A percentile compares a stretch with the other conserved stretches of the same genome.
Conservation (phyloP, 2,797 vertebrate genomes). For the Tachyglossus aculeatus region DNA sequence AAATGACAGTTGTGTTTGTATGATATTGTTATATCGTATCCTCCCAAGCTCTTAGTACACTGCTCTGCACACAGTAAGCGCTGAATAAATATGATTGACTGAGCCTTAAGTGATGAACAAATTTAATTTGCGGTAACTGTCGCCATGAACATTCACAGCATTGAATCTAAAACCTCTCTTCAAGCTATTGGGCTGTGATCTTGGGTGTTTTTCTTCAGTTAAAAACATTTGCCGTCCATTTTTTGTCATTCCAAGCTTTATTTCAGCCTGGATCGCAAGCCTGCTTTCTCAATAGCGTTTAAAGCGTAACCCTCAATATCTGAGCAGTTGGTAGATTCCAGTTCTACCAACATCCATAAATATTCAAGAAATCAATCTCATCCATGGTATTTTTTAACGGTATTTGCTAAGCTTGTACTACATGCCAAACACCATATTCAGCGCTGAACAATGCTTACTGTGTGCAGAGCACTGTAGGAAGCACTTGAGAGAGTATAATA, state of each 20-base stretch:
- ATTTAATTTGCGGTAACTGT: not conserved
- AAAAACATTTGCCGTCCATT: not conserved
- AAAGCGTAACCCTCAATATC: constrained; percentile 2
- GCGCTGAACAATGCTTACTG: no score
- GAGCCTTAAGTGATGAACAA: not conserved
- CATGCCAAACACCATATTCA: no score
- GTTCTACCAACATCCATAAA: constrained; percentile 41
- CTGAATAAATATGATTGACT: not conserved
- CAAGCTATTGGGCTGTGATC: not conserved
- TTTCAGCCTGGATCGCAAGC: not conserved
- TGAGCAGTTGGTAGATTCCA: constrained; percentile 35
- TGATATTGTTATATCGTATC: no score
- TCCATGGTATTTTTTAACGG: no score
- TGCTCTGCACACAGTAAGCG: no score
- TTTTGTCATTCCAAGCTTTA: not conserved
- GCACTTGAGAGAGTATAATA: no score
- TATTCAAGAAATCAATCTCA: no score
- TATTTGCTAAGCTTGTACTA: no score
- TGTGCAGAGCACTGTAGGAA: no score
- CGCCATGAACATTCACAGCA: not conserved
- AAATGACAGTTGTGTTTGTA: no score
- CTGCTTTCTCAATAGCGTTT: not conserved
- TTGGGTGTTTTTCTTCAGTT: not conserved
- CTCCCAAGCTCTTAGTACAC: no score
- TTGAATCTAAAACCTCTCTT: not conserved